Conservation (phyloP, 92 coral and sea anemone genomes). For the Micromussa lordhowensis region DNA sequence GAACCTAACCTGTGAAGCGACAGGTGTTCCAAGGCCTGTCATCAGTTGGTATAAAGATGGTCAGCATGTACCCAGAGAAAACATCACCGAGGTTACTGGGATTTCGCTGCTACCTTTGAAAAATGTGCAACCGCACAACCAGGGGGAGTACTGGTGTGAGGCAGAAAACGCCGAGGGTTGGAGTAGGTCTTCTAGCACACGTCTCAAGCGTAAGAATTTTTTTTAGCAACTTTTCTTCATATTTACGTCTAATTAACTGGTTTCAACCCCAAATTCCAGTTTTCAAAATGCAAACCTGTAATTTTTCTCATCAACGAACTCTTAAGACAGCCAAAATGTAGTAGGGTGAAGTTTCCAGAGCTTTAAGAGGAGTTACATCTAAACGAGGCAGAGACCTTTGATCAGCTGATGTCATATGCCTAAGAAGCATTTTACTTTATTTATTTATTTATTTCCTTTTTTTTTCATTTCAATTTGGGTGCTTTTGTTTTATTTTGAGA, state of each 20-base stretch:
- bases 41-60: conserved; percentile 43
- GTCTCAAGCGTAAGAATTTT: not conserved
- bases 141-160: conserved; percentile 50
- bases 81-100: not conserved
- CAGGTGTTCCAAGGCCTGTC: conserved; percentile 7
- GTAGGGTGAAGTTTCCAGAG: no score
- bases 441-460: not conserved
- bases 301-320: no score
- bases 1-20: conserved; percentile 18
- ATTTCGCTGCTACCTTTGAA: conserved; percentile 19
- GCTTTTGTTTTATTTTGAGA: not conserved
- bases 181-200: not conserved
- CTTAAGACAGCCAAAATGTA: no score
- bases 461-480: not conserved
- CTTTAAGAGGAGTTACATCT: no score
- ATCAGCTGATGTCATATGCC: no score
- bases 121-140: conserved; percentile 21
- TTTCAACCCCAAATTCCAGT: no score
- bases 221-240: no score
- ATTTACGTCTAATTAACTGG: no score
- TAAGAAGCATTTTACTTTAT: no score
- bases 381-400: no score
- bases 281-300: no score
- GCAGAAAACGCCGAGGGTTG: conserved; percentile 43
- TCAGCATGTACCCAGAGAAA: not conserved